Percentiles rank a stretch among this genome's conserved stretches.
Conservation (phyloP, 2,113 vertebrate species). For the Lynx canadensis region DNA sequence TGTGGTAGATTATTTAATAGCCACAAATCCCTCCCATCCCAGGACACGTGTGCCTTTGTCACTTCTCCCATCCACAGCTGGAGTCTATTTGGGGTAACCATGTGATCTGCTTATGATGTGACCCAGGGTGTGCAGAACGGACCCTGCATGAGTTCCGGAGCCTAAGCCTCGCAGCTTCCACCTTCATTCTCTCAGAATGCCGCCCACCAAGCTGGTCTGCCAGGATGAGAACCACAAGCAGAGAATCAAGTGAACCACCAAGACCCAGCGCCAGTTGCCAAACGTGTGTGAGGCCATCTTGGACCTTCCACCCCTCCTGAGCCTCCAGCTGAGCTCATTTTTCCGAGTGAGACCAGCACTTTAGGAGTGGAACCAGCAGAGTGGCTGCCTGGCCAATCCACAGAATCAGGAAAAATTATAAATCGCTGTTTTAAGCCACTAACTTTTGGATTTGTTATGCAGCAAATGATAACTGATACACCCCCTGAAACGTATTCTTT, state of each 20-base stretch:
- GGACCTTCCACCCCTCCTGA: neutral
- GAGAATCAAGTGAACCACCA: neutral
- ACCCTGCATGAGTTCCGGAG: neutral
- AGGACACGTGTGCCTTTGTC: neutral
- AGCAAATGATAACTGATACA: neutral
- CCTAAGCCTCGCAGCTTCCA: neutral
- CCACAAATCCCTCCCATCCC: neutral
- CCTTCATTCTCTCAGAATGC: neutral
- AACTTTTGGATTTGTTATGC: neutral
- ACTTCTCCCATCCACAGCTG: neutral
- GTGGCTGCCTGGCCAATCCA: neutral
- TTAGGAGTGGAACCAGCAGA: neutral
- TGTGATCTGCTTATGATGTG: neutral
- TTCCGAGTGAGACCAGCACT: neutral
- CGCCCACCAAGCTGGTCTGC: neutral
- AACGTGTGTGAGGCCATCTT: neutral
- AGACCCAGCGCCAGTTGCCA: neutral
- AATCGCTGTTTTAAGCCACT: neutral
- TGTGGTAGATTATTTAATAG: neutral
- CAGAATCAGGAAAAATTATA: neutral
- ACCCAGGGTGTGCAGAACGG: neutral
- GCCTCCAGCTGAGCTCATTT: neutral
- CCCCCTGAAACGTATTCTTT: neutral
- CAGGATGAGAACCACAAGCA: neutral
- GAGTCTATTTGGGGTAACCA: neutral